Conservation (phyloP, 2,113 vertebrate genomes). For the Ptilonorhynchus violaceus region DNA sequence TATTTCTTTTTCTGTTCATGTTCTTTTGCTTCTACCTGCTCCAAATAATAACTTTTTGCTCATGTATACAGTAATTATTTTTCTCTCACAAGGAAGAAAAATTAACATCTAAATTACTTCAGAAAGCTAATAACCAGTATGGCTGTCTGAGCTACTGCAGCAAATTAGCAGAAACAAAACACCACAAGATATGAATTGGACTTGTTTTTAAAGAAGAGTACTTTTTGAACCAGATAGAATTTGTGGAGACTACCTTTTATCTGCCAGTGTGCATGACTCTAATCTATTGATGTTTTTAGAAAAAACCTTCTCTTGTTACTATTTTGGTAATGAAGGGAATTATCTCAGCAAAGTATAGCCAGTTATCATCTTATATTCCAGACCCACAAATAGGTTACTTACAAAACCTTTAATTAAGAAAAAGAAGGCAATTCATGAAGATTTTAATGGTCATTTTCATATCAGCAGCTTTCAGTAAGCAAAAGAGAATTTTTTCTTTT, state of each 20-base stretch:
- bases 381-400: neutral
- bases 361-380: neutral
- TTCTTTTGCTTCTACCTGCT: neutral
- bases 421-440: neutral
- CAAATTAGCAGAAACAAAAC: slow-evolving; percentile 19
- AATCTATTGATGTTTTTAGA: neutral
- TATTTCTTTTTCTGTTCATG: neutral
- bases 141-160: neutral
- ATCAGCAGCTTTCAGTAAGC: neutral
- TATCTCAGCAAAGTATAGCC: neutral
- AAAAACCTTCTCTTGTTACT: neutral
- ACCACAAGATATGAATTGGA: neutral
- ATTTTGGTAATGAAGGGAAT: neutral
- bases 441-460: neutral
- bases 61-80: neutral
- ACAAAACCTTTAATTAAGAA: neutral
- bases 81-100: neutral
- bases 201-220: neutral
- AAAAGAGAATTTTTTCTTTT: neutral
- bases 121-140: neutral
- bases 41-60: neutral
- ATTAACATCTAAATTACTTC: slow-evolving; percentile 12
- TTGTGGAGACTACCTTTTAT: neutral
- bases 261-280: neutral
- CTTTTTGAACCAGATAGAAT: neutral